A percentile compares a stretch with the other conserved stretches of the same genome.
These are phyloP conservation scores for Melanotaenia pygmaea DNA, from an alignment of 2,797 vertebrate genomes.

Conservation along the genomic window DNA sequence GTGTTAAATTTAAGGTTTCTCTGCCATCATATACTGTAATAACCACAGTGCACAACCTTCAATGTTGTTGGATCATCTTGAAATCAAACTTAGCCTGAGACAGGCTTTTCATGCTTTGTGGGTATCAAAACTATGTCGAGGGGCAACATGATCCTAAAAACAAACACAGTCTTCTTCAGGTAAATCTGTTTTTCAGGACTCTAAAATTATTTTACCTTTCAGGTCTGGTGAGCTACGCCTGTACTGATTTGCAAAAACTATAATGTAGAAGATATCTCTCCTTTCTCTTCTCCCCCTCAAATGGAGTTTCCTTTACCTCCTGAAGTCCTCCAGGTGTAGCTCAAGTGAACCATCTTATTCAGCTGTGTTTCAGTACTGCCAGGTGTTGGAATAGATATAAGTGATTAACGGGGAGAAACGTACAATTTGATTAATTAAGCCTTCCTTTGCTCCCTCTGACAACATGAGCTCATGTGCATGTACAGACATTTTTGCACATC, in stretches of 20 bases:
- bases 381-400: slow-evolving; percentile 47
- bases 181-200: neutral
- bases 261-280: neutral
- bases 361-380: slow-evolving; percentile 8
- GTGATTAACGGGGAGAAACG: slow-evolving; percentile 31
- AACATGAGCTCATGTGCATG: neutral
- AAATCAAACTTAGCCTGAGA: neutral
- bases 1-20: neutral
- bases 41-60: too few species aligned
- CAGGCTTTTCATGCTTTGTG: neutral
- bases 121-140: neutral
- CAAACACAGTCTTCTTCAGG: neutral
- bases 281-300: neutral
- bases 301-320: neutral
- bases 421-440: slow-evolving; percentile 15
- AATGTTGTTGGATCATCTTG: too few species aligned
- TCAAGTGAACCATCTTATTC: neutral
- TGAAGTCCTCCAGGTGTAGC: neutral
- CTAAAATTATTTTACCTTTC: neutral
- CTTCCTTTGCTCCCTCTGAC: neutral
- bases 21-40: neutral
- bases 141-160: too few species aligned
- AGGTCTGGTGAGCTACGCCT: neutral
- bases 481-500: neutral
- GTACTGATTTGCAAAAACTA: neutral